Conservation (phyloP, 2,888 invertebrate species). For the Ochropleura plecta region DNA sequence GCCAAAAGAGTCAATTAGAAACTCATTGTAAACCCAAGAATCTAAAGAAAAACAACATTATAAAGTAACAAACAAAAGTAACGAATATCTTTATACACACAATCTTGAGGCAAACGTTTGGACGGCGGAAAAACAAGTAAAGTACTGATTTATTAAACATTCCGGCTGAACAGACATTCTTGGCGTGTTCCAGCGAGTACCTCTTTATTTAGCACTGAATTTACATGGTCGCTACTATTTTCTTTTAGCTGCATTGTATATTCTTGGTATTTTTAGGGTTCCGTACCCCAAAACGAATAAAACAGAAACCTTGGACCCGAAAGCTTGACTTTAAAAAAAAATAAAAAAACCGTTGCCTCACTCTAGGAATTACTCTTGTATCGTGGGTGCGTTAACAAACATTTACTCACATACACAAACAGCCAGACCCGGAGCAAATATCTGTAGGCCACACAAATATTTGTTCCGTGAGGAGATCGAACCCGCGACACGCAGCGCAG, state of each 20-base stretch:
- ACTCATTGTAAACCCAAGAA: neutral
- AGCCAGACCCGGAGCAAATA: too few relatives aligned
- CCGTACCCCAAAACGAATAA: too few relatives aligned
- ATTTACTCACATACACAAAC: too few relatives aligned
- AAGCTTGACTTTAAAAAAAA: too few relatives aligned
- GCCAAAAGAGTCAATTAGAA: constrained; percentile 30
- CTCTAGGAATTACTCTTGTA: too few relatives aligned
- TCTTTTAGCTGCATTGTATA: constrained; percentile 47
- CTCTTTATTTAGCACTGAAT: constrained; percentile 76
- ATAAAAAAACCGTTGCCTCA: too few relatives aligned
- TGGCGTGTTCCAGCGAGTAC: constrained; percentile 68
- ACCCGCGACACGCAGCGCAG: too few relatives aligned
- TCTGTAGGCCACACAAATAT: too few relatives aligned
- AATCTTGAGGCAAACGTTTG: constrained; percentile 56
- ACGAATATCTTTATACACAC: constrained; percentile 59
- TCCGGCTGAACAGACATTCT: constrained; percentile 72
- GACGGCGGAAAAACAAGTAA: constrained; percentile 74
- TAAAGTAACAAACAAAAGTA: constrained; percentile 42
- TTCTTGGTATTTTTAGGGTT: constrained; percentile 12
- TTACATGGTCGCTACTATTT: constrained; percentile 55
- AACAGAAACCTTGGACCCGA: too few relatives aligned
- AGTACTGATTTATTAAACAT: constrained; percentile 79
- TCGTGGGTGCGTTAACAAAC: too few relatives aligned
- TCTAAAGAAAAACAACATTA: constrained; percentile 45
- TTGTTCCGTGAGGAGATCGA: too few relatives aligned